phyloP scores from a whole-genome alignment of 2,797 vertebrate species.

The Enteromius treurensis region DNA sequence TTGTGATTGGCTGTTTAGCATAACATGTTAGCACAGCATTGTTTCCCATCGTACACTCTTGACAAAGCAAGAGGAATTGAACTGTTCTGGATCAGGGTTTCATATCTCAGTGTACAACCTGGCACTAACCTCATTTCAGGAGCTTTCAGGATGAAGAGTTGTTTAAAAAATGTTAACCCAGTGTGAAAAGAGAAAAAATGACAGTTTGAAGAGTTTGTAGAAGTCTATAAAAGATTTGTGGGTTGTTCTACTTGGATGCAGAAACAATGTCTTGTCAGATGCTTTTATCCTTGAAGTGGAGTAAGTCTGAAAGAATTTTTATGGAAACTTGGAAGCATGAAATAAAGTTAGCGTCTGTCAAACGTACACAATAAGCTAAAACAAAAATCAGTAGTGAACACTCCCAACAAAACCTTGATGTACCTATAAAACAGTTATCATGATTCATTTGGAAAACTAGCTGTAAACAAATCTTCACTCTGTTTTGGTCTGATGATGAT shows the following conservation, averaged over 20 bases:
- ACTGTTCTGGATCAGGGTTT: background rate
- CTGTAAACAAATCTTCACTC: background rate
- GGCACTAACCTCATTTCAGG: too few species aligned
- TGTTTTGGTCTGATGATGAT: background rate
- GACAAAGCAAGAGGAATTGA: background rate
- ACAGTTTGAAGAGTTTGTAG: constrained; percentile 8
- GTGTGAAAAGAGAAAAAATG: background rate
- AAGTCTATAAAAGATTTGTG: constrained; percentile 18
- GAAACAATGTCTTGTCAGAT: constrained; percentile 30
- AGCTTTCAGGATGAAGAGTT: background rate
- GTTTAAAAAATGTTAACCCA: background rate
- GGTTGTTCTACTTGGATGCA: constrained; percentile 8
- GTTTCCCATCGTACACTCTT: background rate
- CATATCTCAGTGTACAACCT: background rate
- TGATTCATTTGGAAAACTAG: background rate
- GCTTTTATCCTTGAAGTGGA: constrained; percentile 11
- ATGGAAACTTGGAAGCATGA: constrained; percentile 1
- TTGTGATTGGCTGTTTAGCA: background rate
- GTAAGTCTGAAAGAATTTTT: background rate
- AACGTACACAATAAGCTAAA: background rate
- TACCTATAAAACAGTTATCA: background rate
- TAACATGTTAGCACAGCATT: too few species aligned
- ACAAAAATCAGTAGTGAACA: background rate
- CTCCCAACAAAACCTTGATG: background rate
- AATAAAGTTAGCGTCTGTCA: background rate